Percentiles rank a stretch among this genome's conserved stretches.
These are phyloP conservation scores for Drosophila mercatorum DNA, from an alignment of 2,888 invertebrate genomes.

Conservation along the genomic window DNA sequence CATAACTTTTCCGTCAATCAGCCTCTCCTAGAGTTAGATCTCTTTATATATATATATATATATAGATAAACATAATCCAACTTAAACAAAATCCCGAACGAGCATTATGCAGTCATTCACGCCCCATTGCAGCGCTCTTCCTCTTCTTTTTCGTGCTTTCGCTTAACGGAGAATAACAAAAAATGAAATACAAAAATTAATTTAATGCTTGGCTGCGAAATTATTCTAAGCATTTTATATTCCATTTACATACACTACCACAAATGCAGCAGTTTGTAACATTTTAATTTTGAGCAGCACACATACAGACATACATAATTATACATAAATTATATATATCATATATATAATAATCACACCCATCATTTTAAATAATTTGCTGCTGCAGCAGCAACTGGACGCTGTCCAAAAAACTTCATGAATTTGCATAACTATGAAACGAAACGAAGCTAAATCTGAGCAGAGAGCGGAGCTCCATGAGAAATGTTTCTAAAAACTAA, in stretches of 20 bases:
- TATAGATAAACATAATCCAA: background rate
- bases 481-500: too few relatives aligned
- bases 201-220: constrained; percentile 70
- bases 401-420: constrained; percentile 1
- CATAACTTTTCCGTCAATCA: too few relatives aligned
- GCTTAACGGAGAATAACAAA: constrained; percentile 22
- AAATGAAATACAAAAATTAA: constrained; percentile 48
- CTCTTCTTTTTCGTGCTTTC: constrained; percentile 9
- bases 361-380: constrained; percentile 48
- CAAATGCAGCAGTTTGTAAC: constrained; percentile 27
- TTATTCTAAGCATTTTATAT: constrained; percentile 51
- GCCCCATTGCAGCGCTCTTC: background rate
- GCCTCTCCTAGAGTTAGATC: too few relatives aligned
- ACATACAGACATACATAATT: background rate
- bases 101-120: background rate
- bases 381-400: constrained; percentile 11
- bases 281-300: constrained; percentile 30
- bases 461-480: too few relatives aligned
- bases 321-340: background rate
- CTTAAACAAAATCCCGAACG: background rate
- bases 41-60: too few relatives aligned
- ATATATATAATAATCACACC: constrained; percentile 24
- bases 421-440: constrained; percentile 5
- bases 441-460: background rate
- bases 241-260: constrained; percentile 10